These are phyloP conservation scores for Parasteatoda lunata DNA, from an alignment of 2,888 invertebrate species.

Conservation along the genomic window DNA sequence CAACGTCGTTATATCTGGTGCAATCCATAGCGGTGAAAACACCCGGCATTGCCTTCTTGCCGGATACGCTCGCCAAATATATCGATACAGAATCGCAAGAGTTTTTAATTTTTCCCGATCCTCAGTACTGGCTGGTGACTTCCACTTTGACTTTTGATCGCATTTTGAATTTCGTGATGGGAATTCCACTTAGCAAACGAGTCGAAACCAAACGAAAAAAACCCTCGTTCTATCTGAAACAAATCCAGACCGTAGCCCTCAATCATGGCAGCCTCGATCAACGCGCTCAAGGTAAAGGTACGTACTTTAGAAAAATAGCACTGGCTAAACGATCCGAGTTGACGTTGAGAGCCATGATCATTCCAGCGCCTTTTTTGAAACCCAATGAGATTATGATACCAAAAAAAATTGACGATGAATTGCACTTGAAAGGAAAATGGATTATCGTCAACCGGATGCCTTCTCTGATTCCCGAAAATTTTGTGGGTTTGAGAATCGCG, in stretches of 20 bases:
- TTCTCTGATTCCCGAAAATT: slow-evolving; percentile 28
- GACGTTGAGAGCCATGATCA: slow-evolving; percentile 23
- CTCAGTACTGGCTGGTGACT: slow-evolving; percentile 16
- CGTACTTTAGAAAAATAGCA: slow-evolving; percentile 24
- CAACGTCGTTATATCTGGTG: no score
- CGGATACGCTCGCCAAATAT: no score
- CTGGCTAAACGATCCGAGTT: slow-evolving; percentile 11
- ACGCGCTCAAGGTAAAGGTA: slow-evolving; percentile 19
- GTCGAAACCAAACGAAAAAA: neutral
- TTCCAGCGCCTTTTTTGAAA: no score
- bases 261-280: slow-evolving; percentile 23
- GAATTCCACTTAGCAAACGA: no score
- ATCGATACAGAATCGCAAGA: no score
- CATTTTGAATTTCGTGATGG: no score
- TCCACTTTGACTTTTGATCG: slow-evolving; percentile 2
- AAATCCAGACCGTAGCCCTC: neutral
- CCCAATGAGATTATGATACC: slow-evolving; percentile 37
- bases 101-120: slow-evolving; percentile 22
- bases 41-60: no score
- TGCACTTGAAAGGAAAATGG: neutral
- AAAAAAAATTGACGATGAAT: neutral
- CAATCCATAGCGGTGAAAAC: no score
- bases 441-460: slow-evolving; percentile 34
- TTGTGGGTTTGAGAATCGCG: slow-evolving; percentile 7
- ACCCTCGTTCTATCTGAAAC: neutral